These are phyloP conservation scores for Ara ararauna DNA, from an alignment of 2,797 vertebrate species.

Conservation along the genomic window DNA sequence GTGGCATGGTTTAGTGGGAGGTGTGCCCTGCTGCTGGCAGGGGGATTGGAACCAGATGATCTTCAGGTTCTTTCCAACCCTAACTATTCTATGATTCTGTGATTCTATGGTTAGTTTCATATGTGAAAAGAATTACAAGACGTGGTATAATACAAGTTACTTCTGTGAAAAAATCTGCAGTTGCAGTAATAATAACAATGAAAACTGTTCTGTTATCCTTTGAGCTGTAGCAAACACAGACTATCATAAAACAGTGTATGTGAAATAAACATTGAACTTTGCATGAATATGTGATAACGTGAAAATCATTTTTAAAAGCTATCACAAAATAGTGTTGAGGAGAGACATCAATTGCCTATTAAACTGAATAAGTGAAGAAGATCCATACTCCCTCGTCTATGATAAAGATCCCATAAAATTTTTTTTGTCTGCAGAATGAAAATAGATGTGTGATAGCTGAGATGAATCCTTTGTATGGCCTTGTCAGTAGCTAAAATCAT, in stretches of 20 bases:
- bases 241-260: background rate
- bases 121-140: background rate
- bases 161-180: background rate
- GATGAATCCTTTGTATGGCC: background rate
- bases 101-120: background rate
- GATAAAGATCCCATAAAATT: background rate
- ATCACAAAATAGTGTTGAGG: background rate
- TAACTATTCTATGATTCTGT: background rate
- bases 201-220: background rate
- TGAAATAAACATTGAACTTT: background rate
- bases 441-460: background rate
- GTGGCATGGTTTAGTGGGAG: too few species aligned
- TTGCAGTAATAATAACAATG: background rate
- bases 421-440: background rate
- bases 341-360: background rate
- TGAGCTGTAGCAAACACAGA: background rate
- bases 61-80: too few species aligned
- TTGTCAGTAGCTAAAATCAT: background rate
- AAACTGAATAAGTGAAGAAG: background rate
- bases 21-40: too few species aligned
- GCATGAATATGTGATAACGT: background rate
- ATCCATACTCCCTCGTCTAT: background rate
- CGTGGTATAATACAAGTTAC: accelerated
- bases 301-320: background rate
- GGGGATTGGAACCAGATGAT: too few species aligned